These are phyloP conservation scores for Macrophya annulata DNA, from an alignment of 2,888 invertebrate genomes.

Conservation along the genomic window DNA sequence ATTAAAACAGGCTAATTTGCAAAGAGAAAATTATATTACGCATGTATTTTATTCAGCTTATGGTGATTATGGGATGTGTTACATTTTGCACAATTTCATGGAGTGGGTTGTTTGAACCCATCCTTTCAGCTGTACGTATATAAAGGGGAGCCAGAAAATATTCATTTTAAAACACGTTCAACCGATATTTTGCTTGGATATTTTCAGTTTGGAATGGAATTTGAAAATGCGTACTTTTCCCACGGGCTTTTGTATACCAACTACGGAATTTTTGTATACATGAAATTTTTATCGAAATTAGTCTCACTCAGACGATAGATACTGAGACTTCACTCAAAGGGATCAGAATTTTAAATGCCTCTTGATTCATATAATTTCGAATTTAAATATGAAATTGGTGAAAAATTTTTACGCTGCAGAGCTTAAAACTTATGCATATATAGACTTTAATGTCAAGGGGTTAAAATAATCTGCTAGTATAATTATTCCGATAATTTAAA, in stretches of 20 bases:
- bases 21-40: background rate
- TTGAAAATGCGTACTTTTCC: background rate
- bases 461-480: background rate
- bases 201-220: background rate
- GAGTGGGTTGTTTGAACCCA: background rate
- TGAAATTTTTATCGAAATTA: background rate
- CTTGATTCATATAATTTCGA: constrained; percentile 2
- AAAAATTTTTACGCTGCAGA: background rate
- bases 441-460: background rate
- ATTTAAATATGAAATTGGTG: background rate
- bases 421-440: background rate
- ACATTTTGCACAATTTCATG: background rate
- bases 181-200: background rate
- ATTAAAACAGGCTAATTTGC: background rate
- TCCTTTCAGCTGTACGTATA: background rate
- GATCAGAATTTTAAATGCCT: background rate
- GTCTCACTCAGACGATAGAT: background rate
- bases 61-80: constrained; percentile 6
- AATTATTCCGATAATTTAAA: constrained; percentile 13
- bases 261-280: background rate
- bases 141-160: background rate
- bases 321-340: background rate
- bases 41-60: background rate
- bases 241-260: background rate
- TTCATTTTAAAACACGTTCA: background rate